Evolutionary conservation across 2,888 invertebrate genomes (phyloP).

Genomic region (Nemotelus nigrinus): DNA sequence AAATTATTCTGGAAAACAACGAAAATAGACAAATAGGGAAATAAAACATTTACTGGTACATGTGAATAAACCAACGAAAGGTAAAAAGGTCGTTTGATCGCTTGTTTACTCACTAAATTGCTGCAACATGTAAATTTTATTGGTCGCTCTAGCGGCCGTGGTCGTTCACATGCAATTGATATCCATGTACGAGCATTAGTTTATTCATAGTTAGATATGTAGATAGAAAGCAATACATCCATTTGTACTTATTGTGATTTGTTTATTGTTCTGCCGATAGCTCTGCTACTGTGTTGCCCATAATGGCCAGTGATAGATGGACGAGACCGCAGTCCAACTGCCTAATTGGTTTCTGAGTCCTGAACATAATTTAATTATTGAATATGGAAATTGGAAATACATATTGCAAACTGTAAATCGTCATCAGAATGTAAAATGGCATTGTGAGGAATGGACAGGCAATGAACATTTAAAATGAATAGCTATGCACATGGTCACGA

Average conservation of each 20-base stretch:
- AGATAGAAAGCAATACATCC: too few species aligned
- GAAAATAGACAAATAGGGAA: constrained; percentile 26
- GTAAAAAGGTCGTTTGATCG: constrained; percentile 45
- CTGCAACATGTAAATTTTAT: constrained; percentile 48
- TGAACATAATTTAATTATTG: constrained; percentile 33
- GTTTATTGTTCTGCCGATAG: not conserved
- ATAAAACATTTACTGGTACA: constrained; percentile 23
- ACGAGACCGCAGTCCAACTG: constrained; percentile 2
- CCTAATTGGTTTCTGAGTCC: constrained; percentile 21
- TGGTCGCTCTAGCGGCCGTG: not conserved
- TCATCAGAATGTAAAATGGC: not conserved
- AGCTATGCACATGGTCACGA: not conserved
- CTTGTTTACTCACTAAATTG: constrained; percentile 46
- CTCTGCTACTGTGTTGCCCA: not conserved
- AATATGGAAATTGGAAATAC: constrained; percentile 10
- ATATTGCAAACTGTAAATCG: not conserved
- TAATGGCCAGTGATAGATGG: constrained; percentile 17
- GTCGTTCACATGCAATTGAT: too few species aligned
- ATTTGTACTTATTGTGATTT: not conserved
- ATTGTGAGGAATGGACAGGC: not conserved
- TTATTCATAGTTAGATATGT: too few species aligned
- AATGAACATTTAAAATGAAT: constrained; percentile 2
- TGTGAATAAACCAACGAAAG: not conserved
- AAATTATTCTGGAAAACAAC: not conserved
- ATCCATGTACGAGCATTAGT: too few species aligned